These are phyloP conservation scores for Lineus longissimus DNA, from an alignment of 1,140 invertebrate species.

Conservation along the genomic window DNA sequence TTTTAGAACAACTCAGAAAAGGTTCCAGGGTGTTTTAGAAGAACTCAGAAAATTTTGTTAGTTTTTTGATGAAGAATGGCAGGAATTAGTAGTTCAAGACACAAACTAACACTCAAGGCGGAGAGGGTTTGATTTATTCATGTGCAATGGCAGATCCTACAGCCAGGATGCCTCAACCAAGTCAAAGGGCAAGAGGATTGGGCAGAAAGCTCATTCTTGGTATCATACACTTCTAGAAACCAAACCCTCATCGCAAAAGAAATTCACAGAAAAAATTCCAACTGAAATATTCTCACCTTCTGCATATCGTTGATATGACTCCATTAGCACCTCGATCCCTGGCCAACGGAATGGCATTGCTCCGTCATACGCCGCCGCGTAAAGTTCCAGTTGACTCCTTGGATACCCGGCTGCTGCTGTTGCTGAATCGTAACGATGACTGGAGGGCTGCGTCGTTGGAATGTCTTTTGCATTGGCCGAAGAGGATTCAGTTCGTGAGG, in stretches of 20 bases:
- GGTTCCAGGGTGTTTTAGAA: neutral
- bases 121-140: no score
- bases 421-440: no score
- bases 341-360: conserved; percentile 27
- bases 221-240: no score
- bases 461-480: no score
- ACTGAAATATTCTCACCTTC: conserved; percentile 40
- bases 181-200: no score
- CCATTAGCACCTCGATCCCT: conserved; percentile 50
- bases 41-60: neutral
- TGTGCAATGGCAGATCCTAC: no score
- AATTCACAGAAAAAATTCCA: neutral
- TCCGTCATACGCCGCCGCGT: neutral
- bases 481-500: neutral
- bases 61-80: neutral
- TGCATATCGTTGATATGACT: conserved; percentile 48
- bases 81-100: no score
- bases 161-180: no score
- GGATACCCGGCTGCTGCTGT: neutral
- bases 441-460: no score
- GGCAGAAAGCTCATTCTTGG: no score
- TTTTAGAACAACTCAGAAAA: no score
- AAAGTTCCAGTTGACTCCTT: neutral
- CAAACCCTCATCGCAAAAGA: neutral
- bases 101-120: no score